Evolutionary conservation across 1,140 invertebrate species (phyloP).

Genomic region (Drosophila asahinai): DNA sequence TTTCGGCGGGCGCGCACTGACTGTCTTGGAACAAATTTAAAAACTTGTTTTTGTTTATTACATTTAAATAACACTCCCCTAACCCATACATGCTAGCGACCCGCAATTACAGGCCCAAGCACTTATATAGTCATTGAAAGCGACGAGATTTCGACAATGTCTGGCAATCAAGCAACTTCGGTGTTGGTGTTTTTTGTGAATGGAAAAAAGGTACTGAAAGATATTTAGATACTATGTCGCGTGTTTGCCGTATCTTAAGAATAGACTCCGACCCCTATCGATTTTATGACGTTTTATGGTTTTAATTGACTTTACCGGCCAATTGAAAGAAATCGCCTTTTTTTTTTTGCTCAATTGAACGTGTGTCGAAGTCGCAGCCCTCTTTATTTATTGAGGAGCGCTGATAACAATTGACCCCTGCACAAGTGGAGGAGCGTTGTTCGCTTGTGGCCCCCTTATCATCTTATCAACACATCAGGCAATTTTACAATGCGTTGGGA

Average conservation of each 20-base stretch:
- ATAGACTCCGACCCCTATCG: slow-evolving; percentile 3
- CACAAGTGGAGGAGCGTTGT: slow-evolving; percentile 34
- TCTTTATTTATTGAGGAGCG: slow-evolving; percentile 30
- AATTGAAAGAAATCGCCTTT: slow-evolving; percentile 1
- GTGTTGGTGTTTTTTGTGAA: slow-evolving; percentile 86
- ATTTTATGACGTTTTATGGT: slow-evolving; percentile 19
- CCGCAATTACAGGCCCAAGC: slow-evolving; percentile 20
- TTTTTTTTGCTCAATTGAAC: slow-evolving; percentile 41
- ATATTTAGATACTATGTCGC: slow-evolving; percentile 21
- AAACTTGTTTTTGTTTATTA: slow-evolving; percentile 39
- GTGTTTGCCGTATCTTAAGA: slow-evolving; percentile 12
- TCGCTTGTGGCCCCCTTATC: slow-evolving; percentile 42
- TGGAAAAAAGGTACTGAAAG: slow-evolving; percentile 85
- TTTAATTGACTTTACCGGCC: slow-evolving; percentile 19
- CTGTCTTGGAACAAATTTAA: slow-evolving; percentile 26
- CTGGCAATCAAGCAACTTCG: slow-evolving; percentile 46
- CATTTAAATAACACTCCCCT: slow-evolving; percentile 11
- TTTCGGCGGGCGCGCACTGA: slow-evolving; percentile 13
- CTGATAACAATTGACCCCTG: slow-evolving; percentile 73
- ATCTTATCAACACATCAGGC: slow-evolving; percentile 12
- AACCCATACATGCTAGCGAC: slow-evolving; percentile 30
- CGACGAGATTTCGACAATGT: slow-evolving; percentile 49
- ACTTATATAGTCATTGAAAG: slow-evolving; percentile 27
- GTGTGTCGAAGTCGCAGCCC: slow-evolving; percentile 11
- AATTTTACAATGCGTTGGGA: slow-evolving; percentile 11